Base-by-base conservation (phyloP, 2,888 invertebrate genomes). In the Micoletzkya japonica region DNA sequence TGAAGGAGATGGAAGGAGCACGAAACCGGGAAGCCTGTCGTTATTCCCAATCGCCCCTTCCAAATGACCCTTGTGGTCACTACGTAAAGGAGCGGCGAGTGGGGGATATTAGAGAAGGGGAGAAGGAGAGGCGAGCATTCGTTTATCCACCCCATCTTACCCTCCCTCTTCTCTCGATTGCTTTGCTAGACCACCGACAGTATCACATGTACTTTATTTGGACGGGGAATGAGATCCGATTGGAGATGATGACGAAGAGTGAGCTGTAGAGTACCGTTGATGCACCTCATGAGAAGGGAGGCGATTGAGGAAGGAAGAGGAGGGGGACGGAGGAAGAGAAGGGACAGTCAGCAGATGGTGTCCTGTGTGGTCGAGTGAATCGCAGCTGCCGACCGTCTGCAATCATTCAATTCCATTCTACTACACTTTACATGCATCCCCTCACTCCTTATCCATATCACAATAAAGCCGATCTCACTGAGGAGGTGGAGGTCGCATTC, bases 221-320 rank as follows among this genome's bases (percentile, higher is more conserved):
- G n/a, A n/a, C n/a, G n/a, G n/a, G n/a, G n/a, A n/a, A n/a, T n/a
- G n/a, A n/a, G n/a, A n/a, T n/a, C n/a, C n/a, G n/a, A n/a, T n/a
- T n/a, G n/a, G n/a, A n/a, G n/a, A n/a, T n/a, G n/a, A n/a, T n/a
- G n/a, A n/a, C n/a, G n/a, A n/a, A n/a, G n/a, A n/a, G n/a, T n/a
- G n/a, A n/a, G n/a, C n/a, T n/a, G n/a, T n/a, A n/a, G n/a, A n/a
- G n/a, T n/a, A n/a, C n/a, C n/a, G n/a, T n/a, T n/a, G n/a, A n/a
- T n/a, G n/a, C n/a, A 39, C 6, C 6, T 39, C 17, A 52, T 67
- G 30, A 69, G 50, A 14, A 44, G 56, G 34, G 6, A 24, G 44
- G 17, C 37, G 68, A 56, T 32, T 61, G 52, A 59, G 60, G 36
- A 57, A 60, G 58, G n/a, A 26, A 32, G 58, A 28, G 24, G n/a